Percentiles rank a stretch among this genome's conserved stretches.
phyloP scores from a whole-genome alignment of 1,140 invertebrate genomes.

The Ooceraea biroi region DNA sequence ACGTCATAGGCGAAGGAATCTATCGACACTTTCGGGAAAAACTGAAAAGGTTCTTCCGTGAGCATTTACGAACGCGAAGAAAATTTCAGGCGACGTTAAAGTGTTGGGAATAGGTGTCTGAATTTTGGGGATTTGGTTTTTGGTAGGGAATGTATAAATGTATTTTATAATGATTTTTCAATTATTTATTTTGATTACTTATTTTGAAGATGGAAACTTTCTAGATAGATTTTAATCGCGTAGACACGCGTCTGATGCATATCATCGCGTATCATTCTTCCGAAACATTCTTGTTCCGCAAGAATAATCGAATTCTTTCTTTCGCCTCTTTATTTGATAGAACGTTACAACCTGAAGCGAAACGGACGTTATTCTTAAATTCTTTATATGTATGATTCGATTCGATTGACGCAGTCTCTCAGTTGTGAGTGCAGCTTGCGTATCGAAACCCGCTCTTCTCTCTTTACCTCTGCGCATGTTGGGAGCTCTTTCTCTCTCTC shows the following conservation, averaged over 20 bases:
- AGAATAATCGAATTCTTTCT: neutral
- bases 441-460: neutral
- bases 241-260: neutral
- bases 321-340: conserved; percentile 20
- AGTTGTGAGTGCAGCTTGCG: conserved; percentile 7
- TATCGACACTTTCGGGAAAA: neutral
- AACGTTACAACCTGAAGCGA: conserved; percentile 12
- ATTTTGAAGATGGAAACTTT: no score
- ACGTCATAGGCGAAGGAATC: neutral
- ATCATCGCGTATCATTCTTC: neutral
- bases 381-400: conserved; percentile 33
- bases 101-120: no score
- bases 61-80: no score
- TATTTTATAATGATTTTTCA: no score
- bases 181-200: no score
- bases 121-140: no score
- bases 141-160: no score
- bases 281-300: neutral
- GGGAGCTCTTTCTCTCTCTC: neutral
- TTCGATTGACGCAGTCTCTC: conserved; percentile 22
- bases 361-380: conserved; percentile 29
- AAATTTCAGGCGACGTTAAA: no score
- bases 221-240: no score
- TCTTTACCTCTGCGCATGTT: neutral
- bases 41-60: neutral